Base-by-base conservation (phyloP, 2,113 vertebrate genomes). In the Apus apus region DNA sequence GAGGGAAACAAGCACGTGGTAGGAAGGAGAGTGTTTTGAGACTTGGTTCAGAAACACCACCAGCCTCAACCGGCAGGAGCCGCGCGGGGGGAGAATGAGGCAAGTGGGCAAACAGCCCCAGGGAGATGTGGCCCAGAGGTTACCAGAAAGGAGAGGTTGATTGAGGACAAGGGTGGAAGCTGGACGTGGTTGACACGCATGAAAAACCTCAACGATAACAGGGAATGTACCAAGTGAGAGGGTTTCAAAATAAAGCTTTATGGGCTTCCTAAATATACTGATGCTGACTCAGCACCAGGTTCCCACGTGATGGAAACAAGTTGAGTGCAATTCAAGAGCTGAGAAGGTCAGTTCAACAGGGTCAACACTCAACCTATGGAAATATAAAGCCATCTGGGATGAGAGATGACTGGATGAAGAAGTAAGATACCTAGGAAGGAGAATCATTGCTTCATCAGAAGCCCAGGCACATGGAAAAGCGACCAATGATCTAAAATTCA, bases 11-110 rank as follows among this genome's bases (percentile, higher is more conserved):
- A 46, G 27, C 18, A 25, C 0, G 0, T 46, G 53, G 46, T 38
- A 80, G 40, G 57, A 66, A 72, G 2, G 8, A 66, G 17, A 4
- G 5, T 53, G 34, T 14, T 66, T 51, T 7, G 21, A 34, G 34
- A 29, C 46, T 66, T 36, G 19, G 19, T 48, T 80, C 79, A 76
- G 64, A 53, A 90, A 83, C 30, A 36, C 13, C 45, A 48, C 21
- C 60, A 89, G 43, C 7, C 8, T 64, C 29, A 58, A 26, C 6
- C 1, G 1, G 5, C 0, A 1, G 22, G 7, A 78, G 27, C 16
- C 2, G 1, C 77, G 29, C 19, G 60, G 32, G 45, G 16, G 51
- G 10, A 64, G 71, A 60, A 32, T 7, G 4, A 56, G 22, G 30
- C 62, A 87, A 38, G 1, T 58, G 5, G 5, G 32, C 19, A 70